A percentile compares a stretch with the other conserved stretches of the same genome.
Conservation (phyloP, 2,797 vertebrate genomes). For the Alosa sapidissima region DNA sequence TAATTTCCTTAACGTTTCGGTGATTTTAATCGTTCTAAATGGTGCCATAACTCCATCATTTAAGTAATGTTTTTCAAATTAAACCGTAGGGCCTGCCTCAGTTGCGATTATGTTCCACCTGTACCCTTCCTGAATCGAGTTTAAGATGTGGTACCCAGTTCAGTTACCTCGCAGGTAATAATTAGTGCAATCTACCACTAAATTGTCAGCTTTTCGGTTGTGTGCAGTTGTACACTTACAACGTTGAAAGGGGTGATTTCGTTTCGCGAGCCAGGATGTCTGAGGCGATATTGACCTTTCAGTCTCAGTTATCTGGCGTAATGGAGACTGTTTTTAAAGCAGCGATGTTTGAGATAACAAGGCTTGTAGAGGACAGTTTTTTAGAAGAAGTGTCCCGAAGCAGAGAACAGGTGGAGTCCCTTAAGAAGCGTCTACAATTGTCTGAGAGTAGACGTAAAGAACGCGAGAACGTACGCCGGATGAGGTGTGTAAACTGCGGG, state of each 20-base stretch:
- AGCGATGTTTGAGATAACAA: slow-evolving; percentile 79
- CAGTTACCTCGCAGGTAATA: neutral
- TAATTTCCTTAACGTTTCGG: neutral
- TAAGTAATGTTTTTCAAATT: neutral
- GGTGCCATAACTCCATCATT: neutral
- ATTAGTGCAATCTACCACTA: neutral
- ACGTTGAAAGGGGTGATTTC: neutral
- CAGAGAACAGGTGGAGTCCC: slow-evolving; percentile 72
- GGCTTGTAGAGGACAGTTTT: slow-evolving; percentile 78
- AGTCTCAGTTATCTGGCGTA: slow-evolving; percentile 77
- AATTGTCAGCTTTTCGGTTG: neutral
- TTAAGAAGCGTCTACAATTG: slow-evolving; percentile 72
- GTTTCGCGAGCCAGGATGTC: slow-evolving; percentile 60
- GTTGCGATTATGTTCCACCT: neutral
- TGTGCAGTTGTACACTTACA: neutral
- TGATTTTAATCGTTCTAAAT: neutral
- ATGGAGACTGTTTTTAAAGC: slow-evolving; percentile 82
- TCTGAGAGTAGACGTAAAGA: slow-evolving; percentile 66
- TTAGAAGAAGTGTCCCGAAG: slow-evolving; percentile 72
- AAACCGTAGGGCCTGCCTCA: neutral
- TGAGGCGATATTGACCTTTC: slow-evolving; percentile 70
- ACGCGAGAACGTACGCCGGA: slow-evolving; percentile 13
- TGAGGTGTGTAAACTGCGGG: slow-evolving; percentile 53
- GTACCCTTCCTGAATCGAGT: neutral
- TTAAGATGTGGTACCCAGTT: neutral